Evolutionary conservation across 2,113 vertebrate species (phyloP).

Genomic region (Irena cyanogastra): DNA sequence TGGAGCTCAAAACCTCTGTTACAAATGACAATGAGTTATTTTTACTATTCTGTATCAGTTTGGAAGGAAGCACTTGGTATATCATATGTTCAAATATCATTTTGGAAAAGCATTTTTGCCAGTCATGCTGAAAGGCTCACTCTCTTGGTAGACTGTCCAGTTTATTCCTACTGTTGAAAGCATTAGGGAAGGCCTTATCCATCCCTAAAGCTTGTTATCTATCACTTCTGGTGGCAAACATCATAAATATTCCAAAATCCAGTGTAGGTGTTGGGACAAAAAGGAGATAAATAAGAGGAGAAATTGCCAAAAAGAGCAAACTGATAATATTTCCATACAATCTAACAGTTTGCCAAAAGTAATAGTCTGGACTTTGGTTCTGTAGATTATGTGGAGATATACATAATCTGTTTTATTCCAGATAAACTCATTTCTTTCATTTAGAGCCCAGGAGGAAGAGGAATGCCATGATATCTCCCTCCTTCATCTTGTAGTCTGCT

Average conservation of each 20-base stretch:
- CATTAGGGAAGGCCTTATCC: not conserved
- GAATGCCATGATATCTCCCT: not conserved
- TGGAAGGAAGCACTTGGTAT: not conserved
- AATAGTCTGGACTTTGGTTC: not conserved
- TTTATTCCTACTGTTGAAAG: not conserved
- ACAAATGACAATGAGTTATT: not conserved
- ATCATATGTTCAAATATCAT: not conserved
- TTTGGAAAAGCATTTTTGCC: not conserved
- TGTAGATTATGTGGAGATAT: not conserved
- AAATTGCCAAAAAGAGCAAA: not conserved
- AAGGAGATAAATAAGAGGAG: not conserved
- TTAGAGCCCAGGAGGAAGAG: not conserved
- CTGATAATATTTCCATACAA: not conserved
- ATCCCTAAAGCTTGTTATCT: not conserved
- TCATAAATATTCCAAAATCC: not conserved
- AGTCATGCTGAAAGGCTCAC: not conserved
- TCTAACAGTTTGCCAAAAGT: not conserved
- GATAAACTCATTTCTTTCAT: not conserved
- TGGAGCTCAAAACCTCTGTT: not conserved
- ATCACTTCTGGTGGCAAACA: not conserved
- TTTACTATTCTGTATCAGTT: not conserved
- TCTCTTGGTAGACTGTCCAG: not conserved
- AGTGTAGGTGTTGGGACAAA: not conserved
- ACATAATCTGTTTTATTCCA: not conserved
- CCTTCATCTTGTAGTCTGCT: not conserved